These are phyloP conservation scores for Edolisoma coerulescens DNA, from an alignment of 2,113 vertebrate species.

Conservation along the genomic window DNA sequence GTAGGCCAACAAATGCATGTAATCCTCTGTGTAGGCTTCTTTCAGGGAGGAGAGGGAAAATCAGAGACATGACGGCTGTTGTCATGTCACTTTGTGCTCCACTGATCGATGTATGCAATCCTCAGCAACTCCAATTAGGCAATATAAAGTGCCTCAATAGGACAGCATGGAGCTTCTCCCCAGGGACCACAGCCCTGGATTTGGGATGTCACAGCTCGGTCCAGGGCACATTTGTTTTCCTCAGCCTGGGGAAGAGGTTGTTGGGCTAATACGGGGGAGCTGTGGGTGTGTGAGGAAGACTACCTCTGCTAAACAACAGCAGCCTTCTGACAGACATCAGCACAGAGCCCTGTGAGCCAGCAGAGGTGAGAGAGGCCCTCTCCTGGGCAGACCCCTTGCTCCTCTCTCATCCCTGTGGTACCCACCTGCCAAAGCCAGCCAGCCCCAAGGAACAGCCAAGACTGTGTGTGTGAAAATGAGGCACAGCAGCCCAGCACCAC, in stretches of 20 bases:
- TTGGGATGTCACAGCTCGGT: neutral
- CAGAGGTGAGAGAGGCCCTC: neutral
- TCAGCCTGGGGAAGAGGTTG: neutral
- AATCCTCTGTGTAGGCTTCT: neutral
- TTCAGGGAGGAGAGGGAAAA: neutral
- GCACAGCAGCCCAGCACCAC: neutral
- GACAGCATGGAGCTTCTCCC: neutral
- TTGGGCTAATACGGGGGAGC: neutral
- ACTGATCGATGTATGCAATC: accelerated
- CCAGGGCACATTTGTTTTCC: neutral
- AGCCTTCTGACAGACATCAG: neutral
- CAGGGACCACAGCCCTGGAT: neutral
- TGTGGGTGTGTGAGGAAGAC: accelerated
- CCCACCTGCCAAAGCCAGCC: neutral
- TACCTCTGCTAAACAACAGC: neutral
- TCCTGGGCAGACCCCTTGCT: accelerated
- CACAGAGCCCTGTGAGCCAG: neutral
- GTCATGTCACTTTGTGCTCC: accelerated
- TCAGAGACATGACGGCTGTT: neutral
- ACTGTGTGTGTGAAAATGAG: neutral
- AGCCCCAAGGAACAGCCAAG: neutral
- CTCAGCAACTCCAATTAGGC: neutral
- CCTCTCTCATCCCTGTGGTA: neutral
- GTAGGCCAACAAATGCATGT: neutral
- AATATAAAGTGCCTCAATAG: neutral